Evolutionary conservation across 2,888 invertebrate species (phyloP).

Genomic region (Nomada fucata): DNA sequence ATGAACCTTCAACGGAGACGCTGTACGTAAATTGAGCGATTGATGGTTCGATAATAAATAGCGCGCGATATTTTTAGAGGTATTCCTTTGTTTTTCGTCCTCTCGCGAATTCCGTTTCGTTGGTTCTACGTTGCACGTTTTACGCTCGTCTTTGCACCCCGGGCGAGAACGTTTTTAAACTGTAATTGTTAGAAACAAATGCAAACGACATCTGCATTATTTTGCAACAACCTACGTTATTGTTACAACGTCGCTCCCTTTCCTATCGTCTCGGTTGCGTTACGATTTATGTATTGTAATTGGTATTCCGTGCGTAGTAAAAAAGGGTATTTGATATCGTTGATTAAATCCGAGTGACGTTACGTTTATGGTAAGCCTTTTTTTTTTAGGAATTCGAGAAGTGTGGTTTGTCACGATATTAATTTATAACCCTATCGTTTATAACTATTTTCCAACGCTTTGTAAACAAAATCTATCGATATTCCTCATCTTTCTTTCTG

Average conservation of each 20-base stretch:
- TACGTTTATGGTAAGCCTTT: constrained; percentile 1
- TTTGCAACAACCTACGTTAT: constrained; percentile 6
- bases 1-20: background rate
- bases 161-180: background rate
- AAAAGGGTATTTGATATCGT: constrained; percentile 13
- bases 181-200: constrained; percentile 20
- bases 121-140: background rate
- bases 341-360: constrained; percentile 18
- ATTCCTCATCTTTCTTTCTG: background rate
- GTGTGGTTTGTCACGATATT: no score
- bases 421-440: background rate
- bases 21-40: background rate
- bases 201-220: constrained; percentile 48
- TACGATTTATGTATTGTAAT: constrained; percentile 10
- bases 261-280: background rate
- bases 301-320: background rate
- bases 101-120: background rate
- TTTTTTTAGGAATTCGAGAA: background rate
- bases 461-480: background rate
- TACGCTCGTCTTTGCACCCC: background rate
- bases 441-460: background rate
- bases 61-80: background rate
- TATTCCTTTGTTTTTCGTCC: background rate
- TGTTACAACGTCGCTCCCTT: constrained; percentile 11
- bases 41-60: background rate